Percentiles rank a stretch among this genome's conserved stretches.
Conservation (phyloP, 2,888 invertebrate species). For the Bursaphelenchus okinawaensis region DNA sequence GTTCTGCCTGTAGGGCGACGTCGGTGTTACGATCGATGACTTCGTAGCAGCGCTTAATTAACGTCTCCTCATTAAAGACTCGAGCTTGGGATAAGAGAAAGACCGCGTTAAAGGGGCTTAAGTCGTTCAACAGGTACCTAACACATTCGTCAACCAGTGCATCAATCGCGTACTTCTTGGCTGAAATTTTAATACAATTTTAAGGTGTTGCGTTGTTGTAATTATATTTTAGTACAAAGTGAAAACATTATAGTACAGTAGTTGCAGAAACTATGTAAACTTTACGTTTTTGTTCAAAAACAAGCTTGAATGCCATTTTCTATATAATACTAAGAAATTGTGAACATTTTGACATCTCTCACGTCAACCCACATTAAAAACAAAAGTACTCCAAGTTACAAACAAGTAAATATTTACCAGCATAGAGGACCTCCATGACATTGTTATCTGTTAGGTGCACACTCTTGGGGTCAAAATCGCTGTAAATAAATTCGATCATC, state of each 20-base stretch:
- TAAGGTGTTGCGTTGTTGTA: not conserved
- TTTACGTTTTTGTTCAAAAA: too few relatives aligned
- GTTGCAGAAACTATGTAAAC: too few relatives aligned
- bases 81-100: constrained; percentile 33
- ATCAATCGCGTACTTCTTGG: constrained; percentile 34
- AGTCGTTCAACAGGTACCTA: constrained; percentile 31
- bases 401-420: constrained; percentile 18
- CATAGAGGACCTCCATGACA: constrained; percentile 37
- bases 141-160: constrained; percentile 34
- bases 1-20: constrained; percentile 22
- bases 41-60: constrained; percentile 28
- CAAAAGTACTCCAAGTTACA: not conserved
- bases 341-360: too few relatives aligned
- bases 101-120: constrained; percentile 29
- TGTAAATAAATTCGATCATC: constrained; percentile 33
- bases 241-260: not conserved
- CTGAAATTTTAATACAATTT: too few relatives aligned
- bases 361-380: too few relatives aligned
- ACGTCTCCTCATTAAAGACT: constrained; percentile 30
- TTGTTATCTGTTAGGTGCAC: constrained; percentile 32
- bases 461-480: constrained; percentile 27
- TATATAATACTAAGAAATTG: too few relatives aligned
- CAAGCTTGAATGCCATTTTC: too few relatives aligned
- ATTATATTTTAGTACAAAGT: not conserved
- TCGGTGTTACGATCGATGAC: constrained; percentile 35